phyloP scores from a whole-genome alignment of 2,113 vertebrate genomes.

The Spea bombifrons region DNA sequence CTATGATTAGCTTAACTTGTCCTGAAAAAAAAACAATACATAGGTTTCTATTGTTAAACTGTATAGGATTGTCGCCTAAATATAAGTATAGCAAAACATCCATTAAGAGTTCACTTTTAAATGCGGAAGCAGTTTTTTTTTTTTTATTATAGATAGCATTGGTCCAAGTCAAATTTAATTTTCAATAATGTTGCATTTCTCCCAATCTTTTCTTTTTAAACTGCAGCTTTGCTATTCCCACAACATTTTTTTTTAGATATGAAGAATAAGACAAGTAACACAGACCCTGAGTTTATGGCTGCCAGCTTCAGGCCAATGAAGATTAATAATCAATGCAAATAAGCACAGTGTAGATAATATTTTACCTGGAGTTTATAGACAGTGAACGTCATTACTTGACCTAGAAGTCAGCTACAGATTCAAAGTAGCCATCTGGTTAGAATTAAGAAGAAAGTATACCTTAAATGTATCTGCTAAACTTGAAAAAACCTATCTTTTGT shows the following conservation, averaged over 20 bases:
- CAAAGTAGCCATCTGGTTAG: slow-evolving; percentile 38
- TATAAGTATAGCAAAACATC: too few species aligned
- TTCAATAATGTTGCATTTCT: too few species aligned
- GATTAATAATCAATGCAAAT: slow-evolving; percentile 39
- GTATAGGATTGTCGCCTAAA: too few species aligned
- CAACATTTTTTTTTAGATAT: background rate
- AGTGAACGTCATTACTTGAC: slow-evolving; percentile 41
- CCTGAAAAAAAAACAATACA: too few species aligned
- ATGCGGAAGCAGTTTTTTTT: too few species aligned
- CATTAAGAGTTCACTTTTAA: too few species aligned
- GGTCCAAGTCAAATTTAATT: too few species aligned
- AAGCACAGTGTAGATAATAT: slow-evolving; percentile 28
- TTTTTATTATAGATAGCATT: too few species aligned
- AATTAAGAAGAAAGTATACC: slow-evolving; percentile 34
- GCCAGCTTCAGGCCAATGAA: slow-evolving; percentile 42
- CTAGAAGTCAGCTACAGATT: slow-evolving; percentile 41
- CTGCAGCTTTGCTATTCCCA: background rate
- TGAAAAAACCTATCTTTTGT: background rate
- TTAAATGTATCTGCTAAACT: slow-evolving; percentile 14
- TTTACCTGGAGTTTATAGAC: slow-evolving; percentile 37
- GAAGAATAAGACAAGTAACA: slow-evolving; percentile 12
- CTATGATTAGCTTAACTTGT: too few species aligned
- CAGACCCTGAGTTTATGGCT: slow-evolving; percentile 20
- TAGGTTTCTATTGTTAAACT: too few species aligned
- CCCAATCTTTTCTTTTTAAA: too few species aligned